Conservation (phyloP, 23 tunicate genomes). For the Oikopleura albicans region DNA sequence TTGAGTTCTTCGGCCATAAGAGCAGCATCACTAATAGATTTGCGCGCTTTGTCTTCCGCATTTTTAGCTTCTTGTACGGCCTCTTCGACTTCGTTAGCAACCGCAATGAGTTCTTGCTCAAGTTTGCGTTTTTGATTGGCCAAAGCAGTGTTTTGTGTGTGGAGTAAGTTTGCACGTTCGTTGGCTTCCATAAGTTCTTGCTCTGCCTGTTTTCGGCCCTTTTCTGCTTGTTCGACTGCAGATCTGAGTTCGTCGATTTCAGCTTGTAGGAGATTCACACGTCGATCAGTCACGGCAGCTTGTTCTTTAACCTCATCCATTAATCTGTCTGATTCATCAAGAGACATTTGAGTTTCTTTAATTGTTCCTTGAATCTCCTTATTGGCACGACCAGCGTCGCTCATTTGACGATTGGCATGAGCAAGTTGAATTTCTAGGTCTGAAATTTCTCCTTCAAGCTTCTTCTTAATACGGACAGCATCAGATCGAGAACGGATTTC, state of each 20-base stretch:
- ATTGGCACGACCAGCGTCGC: conserved; percentile 55
- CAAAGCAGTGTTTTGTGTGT: conserved; percentile 32
- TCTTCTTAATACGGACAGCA: conserved; percentile 80
- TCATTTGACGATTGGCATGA: conserved; percentile 68
- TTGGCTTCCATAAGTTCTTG: conserved; percentile 20
- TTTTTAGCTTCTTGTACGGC: conserved; percentile 62
- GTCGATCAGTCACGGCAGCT: conserved; percentile 14
- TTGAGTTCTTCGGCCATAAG: background rate
- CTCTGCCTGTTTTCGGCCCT: conserved; percentile 19
- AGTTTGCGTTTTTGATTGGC: background rate
- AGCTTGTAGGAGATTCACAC: conserved; percentile 56
- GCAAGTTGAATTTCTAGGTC: conserved; percentile 81
- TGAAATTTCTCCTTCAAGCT: conserved; percentile 83
- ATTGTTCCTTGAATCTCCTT: conserved; percentile 6
- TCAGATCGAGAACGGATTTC: conserved; percentile 79
- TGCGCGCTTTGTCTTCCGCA: conserved; percentile 86
- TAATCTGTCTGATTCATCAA: conserved; percentile 41
- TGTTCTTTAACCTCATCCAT: conserved; percentile 77
- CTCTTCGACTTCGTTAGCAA: conserved; percentile 78
- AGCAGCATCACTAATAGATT: background rate
- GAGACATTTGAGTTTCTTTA: conserved; percentile 54
- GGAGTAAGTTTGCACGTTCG: conserved; percentile 72
- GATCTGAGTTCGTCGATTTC: conserved; percentile 59
- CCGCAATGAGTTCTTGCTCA: conserved; percentile 46
- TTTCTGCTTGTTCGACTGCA: conserved; percentile 73